phyloP scores from a whole-genome alignment of 2,888 invertebrate genomes.

The Timema cristinae region DNA sequence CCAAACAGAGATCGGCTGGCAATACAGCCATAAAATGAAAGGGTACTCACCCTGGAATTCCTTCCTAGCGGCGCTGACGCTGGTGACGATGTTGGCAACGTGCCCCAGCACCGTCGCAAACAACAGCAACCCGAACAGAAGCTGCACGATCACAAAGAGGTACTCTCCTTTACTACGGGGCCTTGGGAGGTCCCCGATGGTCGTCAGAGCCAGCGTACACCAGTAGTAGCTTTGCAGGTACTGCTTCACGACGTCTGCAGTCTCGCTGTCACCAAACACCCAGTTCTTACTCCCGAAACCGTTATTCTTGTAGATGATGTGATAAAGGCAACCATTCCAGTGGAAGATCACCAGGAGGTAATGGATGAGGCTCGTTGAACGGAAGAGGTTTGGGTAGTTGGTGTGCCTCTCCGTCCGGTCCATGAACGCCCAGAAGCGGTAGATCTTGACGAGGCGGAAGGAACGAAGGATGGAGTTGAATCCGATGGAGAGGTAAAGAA shows the following conservation, averaged over 20 bases:
- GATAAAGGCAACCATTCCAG: conserved; percentile 99
- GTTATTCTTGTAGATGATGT: conserved; percentile 93
- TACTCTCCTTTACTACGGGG: conserved; percentile 93
- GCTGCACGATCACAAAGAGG: conserved; percentile 90
- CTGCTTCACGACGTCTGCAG: conserved; percentile 85
- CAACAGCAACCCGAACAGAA: conserved; percentile 88
- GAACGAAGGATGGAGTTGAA: conserved; percentile 94
- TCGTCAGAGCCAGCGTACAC: conserved; percentile 94
- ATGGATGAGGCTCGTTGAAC: conserved; percentile 87
- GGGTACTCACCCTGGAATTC: conserved; percentile 94
- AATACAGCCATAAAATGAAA: too few species aligned
- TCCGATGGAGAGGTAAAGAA: conserved; percentile 95
- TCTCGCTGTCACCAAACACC: conserved; percentile 83
- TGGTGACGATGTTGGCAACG: conserved; percentile 97
- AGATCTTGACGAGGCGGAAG: conserved; percentile 95
- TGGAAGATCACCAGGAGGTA: conserved; percentile 97
- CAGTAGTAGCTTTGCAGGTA: conserved; percentile 98
- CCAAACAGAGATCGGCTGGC: too few species aligned
- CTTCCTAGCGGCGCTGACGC: conserved; percentile 93
- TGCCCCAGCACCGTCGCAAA: conserved; percentile 96
- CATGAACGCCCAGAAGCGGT: conserved; percentile 97
- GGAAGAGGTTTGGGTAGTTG: conserved; percentile 96
- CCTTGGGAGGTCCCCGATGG: conserved; percentile 87
- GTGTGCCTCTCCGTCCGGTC: conserved; percentile 97
- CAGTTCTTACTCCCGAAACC: conserved; percentile 91